Base-by-base conservation (phyloP, 2,888 invertebrate genomes). In the Trypoxylon attenuatum region DNA sequence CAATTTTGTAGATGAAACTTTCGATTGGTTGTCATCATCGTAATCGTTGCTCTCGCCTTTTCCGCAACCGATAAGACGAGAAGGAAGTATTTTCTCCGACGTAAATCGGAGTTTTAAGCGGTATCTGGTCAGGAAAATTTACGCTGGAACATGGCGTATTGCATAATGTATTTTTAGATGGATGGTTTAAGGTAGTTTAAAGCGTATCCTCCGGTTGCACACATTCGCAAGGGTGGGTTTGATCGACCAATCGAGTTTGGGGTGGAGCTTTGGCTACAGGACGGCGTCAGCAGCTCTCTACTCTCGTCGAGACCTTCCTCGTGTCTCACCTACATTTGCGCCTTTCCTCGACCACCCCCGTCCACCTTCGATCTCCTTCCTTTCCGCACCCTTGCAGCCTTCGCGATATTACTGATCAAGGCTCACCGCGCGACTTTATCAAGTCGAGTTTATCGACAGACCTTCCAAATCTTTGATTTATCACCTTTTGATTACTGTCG, bases 211-310 rank as follows among this genome's bases (percentile, higher is more conserved):
- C 74, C 70, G 57, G 46, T 65, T 68, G 69, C 69, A 75, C 76
- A 71, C 71, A 78, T 81, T 75, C 49, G 77, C 79, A 78, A 76
- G 77, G 77, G 80, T 77, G 81, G 80, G 79, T 84, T 83, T 83
- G 83, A 84, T 84, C 84, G 85, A 84, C 82, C 84, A 76, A 82
- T 82, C 78, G 78, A 78, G 77, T 77, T 68, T 73, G 75, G 79
- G 81, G 79, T 78, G 81, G 78, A 80, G 82, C 80, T 84, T 81
- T 80, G 82, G 79, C 79, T 77, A 76, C 77, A 73, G 69, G 74
- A 81, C 80, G 78, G 79, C 81, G 84, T 84, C 84, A 83, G 84
- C 84, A 83, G 70, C 81, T 82, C 79, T 82, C 81, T 74, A 73
- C 78, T 78, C 78, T 71, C 61, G 71, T 69, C 60, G 73, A 76